These are phyloP conservation scores for Sminthurinus aureus DNA, from an alignment of 2,888 invertebrate species.

Conservation along the genomic window DNA sequence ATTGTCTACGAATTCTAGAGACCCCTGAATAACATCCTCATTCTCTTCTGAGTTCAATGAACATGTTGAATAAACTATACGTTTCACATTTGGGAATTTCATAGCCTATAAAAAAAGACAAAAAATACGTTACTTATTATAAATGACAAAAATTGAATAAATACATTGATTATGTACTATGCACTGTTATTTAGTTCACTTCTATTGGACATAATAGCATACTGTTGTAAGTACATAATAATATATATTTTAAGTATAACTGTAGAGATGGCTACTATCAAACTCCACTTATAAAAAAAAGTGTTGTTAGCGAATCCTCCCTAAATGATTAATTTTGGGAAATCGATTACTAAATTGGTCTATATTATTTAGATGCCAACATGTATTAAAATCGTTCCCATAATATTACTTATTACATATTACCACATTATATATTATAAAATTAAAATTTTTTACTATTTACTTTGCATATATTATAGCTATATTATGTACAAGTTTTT, in stretches of 20 bases:
- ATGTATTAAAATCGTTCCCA: not conserved
- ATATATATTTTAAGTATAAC: no score
- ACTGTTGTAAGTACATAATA: no score
- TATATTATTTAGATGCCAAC: not conserved
- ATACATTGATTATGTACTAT: slow-evolving; percentile 63
- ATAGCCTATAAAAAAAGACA: slow-evolving; percentile 74
- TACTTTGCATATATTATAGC: no score
- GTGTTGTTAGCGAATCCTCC: slow-evolving; percentile 60
- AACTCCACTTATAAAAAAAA: slow-evolving; percentile 57
- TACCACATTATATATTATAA: no score
- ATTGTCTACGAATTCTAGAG: slow-evolving; percentile 63
- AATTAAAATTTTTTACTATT: no score
- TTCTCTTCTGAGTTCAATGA: slow-evolving; percentile 91
- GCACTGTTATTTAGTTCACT: no score
- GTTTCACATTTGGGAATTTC: slow-evolving; percentile 81
- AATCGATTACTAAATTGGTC: not conserved
- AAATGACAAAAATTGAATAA: not conserved
- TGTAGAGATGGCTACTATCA: slow-evolving; percentile 60
- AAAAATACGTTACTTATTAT: slow-evolving; percentile 8
- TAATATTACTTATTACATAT: not conserved
- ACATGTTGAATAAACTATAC: slow-evolving; percentile 96
- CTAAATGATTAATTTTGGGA: slow-evolving; percentile 50
- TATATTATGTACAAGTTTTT: no score
- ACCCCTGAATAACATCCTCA: slow-evolving; percentile 84
- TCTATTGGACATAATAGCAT: no score